Conservation (phyloP, 2,113 vertebrate species). For the Callionymus lyra region DNA sequence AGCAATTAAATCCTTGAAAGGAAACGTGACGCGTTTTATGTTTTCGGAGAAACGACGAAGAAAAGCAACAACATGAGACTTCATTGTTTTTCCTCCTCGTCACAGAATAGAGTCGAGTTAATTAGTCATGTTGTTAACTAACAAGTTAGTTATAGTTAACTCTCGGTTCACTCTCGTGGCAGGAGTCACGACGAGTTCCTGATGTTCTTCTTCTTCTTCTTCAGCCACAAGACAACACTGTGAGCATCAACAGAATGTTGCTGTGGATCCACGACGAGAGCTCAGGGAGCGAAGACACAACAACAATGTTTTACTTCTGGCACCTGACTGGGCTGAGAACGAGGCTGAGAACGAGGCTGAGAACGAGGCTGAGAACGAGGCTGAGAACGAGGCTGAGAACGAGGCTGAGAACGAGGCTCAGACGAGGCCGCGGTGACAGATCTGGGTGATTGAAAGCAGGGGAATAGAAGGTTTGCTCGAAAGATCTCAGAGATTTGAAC, state of each 20-base stretch:
- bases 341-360: constrained; percentile 32
- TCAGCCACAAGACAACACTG: constrained; percentile 35
- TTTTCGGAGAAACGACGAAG: constrained; percentile 32
- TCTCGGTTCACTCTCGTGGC: constrained; percentile 37
- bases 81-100: too few relatives aligned
- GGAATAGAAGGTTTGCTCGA: constrained; percentile 42
- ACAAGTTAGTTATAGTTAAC: too few relatives aligned
- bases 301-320: constrained; percentile 30
- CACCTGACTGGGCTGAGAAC: constrained; percentile 47
- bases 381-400: constrained; percentile 41
- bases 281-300: constrained; percentile 10
- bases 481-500: constrained; percentile 24
- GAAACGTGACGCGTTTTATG: constrained; percentile 46
- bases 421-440: constrained; percentile 48
- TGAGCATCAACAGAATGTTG: constrained; percentile 19
- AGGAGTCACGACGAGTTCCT: constrained; percentile 17
- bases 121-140: too few relatives aligned
- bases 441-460: constrained; percentile 55
- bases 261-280: constrained; percentile 49
- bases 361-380: constrained; percentile 40
- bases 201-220: constrained; percentile 46
- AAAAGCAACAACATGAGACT: constrained; percentile 25
- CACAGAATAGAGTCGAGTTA: too few relatives aligned
- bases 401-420: constrained; percentile 36
- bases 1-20: constrained; percentile 47